These are phyloP conservation scores for Aphidius ervi DNA, from an alignment of 1,140 invertebrate genomes.

Conservation along the genomic window DNA sequence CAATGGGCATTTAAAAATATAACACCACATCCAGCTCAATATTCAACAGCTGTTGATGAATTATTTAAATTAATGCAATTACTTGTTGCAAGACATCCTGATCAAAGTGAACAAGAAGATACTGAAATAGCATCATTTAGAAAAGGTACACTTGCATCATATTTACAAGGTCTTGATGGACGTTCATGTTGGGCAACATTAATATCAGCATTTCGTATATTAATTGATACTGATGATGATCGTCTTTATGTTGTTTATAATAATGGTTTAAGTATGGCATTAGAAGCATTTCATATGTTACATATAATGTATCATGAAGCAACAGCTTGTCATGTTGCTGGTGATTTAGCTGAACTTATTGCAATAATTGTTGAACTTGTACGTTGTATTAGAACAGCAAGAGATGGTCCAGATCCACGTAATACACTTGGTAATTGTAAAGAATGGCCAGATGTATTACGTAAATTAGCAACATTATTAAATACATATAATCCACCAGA, in stretches of 20 bases:
- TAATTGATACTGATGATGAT: slow-evolving; percentile 87
- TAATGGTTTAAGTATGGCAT: slow-evolving; percentile 80
- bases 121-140: slow-evolving; percentile 79
- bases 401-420: slow-evolving; percentile 63
- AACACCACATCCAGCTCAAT: slow-evolving; percentile 88
- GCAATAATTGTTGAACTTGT: slow-evolving; percentile 71
- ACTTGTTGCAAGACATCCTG: slow-evolving; percentile 71
- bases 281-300: slow-evolving; percentile 85
- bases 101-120: slow-evolving; percentile 74
- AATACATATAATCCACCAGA: slow-evolving; percentile 89
- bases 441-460: slow-evolving; percentile 78
- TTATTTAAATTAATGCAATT: slow-evolving; percentile 84
- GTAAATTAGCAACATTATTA: slow-evolving; percentile 79
- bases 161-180: slow-evolving; percentile 76
- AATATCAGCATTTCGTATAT: slow-evolving; percentile 78
- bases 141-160: slow-evolving; percentile 76
- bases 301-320: slow-evolving; percentile 94
- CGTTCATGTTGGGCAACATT: slow-evolving; percentile 84
- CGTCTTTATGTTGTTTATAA: slow-evolving; percentile 83
- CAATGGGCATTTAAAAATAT: slow-evolving; percentile 97
- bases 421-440: slow-evolving; percentile 65
- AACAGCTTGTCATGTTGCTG: slow-evolving; percentile 80
- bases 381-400: slow-evolving; percentile 63
- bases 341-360: slow-evolving; percentile 78
- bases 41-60: slow-evolving; percentile 85